Base-by-base conservation (phyloP, 2,888 invertebrate genomes). In the Hydriomena furcata region DNA sequence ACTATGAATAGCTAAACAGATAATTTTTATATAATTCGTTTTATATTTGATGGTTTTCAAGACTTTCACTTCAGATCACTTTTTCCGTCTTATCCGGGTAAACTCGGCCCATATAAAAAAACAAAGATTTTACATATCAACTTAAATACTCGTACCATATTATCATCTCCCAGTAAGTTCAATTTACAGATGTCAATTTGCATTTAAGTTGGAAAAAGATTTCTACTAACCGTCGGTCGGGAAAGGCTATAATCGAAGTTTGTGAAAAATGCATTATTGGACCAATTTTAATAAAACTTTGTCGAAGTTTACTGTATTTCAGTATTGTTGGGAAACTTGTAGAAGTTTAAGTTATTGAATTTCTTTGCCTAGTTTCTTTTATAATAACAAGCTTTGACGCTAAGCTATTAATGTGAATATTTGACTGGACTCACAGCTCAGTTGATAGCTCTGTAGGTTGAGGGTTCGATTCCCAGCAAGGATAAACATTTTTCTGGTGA, bases 201-300 rank as follows among this genome's bases (percentile, higher is more conserved):
- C 49, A 53, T 55, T 58, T 32, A 56, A 54, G 34, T 54, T 58
- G 21, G 31, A 47, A 43, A 53, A 42, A 52, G 21, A 46, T 48
- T 52, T 56, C 49, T 49, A 49, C 42, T 31, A 53, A 52, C 42
- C 21, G 35, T 8, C 25, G 10, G 11, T 6, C 27, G 10, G 7
- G 34, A 34, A 17, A 36, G 23, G 6, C 42, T 17, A 34, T 52
- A 37, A 41, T 41, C 28, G 47, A 13, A 46, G 36, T 47, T 44
- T 7, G 12, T 44, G 51, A 50, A 53, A 49, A 56, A 44, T 45
- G 30, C 20, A 35, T 59, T 57, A 58, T 56, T 57, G 55, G 51
- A 34, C 47, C 45, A 48, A 53, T 59, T 57, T 59, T 57, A 59
- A 53, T 61, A 61, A 57, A 61, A 61, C 49, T 61, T 59, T 45